Base-by-base conservation (phyloP, 2,797 vertebrate species). In the Anabas testudineus region DNA sequence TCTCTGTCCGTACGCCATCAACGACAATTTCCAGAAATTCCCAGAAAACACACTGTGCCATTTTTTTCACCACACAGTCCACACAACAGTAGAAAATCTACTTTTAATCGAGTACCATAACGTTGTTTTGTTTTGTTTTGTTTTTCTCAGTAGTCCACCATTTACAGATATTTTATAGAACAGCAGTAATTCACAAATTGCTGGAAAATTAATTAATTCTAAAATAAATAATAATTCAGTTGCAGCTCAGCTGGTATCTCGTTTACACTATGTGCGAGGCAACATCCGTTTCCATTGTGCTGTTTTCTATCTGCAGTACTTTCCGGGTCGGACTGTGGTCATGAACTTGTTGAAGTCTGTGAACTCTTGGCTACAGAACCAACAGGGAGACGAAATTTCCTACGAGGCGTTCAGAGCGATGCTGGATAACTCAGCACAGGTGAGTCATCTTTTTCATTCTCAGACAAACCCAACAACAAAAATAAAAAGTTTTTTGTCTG, bases 251-350 rank as follows among this genome's bases (percentile, higher is more conserved):
- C 16, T 18, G 43, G 8, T 12, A 43, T 34, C 5, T 46, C 26
- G 24, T 8, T 0, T 47, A 8, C 24, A 41, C 19, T 9, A 19
- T 36, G 37, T 57, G 28, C 19, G 28, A 15, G 8, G 30, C 37
- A 48, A 72, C 5, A 7, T 10, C 10, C 24, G 0, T 58, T 53
- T 49, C 18, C 42, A 15, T 32, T 82, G 15, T 54, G 34, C 55
- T 82, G 19, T 71, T 68, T 54, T n/a, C 0, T 43, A 18, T 76
- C 54, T 49, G 16, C 86, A 98, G 97, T 94, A 95, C 81, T 97
- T 97, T 76, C 96, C 95, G 0, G 96, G 96, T 21, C 95, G 93
- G 19, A 91, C 94, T 2, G 7, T 84, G 0, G 94, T 96, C 83
- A 92, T 87, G 88, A 96, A 94, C 68, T 89, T 94, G 61, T 82